Evolutionary conservation across 2,113 vertebrate species (phyloP), one percentile per base, ranked within the genome.

Genomic region (Caranx melampygus): DNA sequence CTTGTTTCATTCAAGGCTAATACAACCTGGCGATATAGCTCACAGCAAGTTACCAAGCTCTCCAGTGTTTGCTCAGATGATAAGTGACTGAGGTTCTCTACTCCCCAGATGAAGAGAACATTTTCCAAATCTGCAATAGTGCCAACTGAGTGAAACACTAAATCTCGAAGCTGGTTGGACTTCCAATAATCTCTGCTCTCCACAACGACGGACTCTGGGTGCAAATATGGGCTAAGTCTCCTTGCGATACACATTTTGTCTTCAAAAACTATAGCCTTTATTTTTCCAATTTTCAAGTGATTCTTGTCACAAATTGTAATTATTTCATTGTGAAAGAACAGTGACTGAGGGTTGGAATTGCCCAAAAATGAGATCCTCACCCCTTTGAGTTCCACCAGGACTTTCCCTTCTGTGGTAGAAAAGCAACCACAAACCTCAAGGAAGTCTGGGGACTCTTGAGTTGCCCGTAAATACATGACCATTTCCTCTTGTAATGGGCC

Each of bases 401-500:
- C 91, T 0, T 72, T 90, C 15, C 97, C 96, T 0, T 80, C 87
- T 88, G 84, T 93, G 79, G 95, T 94, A 83, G 93, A 72, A 79
- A 98, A 96, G 83, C 95, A 94, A 15, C 97, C 97, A 79, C 96
- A 97, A 9, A 96, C 93, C 51, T 97, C 95, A 34, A 95, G 86
- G 65, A 83, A 93, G 64, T 94, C 94, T 15, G 91, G 65, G 45
- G 83, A 92, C 37, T 90, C 92, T 62, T 92, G 83, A 57, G 91
- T 95, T 54, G 86, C 81, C 90, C 92, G 94, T 81, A 97, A 82
- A 80, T 97, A 97, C 57, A 97, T 88, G 76, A 96, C 59, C 96
- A 97, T 96, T 72, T 96, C 90, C 74, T 95, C 90, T 84, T 96
- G 92, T 52, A 96, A 78, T 0, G 95, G 93, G 21, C 87, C 91